Percentiles rank a stretch among this genome's conserved stretches.
phyloP scores from a whole-genome alignment of 2,797 vertebrate genomes.

The Onychomys leucogaster region DNA sequence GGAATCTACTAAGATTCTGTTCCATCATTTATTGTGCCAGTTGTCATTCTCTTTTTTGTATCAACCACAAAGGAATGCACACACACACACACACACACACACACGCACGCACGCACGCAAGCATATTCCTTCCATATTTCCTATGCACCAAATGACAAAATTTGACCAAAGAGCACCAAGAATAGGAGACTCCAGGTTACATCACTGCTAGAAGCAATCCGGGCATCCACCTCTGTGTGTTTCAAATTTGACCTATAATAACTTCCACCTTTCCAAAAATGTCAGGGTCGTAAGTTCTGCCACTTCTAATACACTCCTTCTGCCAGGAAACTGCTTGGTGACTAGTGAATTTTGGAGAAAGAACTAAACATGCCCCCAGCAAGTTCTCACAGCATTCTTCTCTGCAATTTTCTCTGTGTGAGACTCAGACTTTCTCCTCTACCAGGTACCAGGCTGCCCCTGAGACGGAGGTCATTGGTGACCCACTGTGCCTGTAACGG shows the following conservation, averaged over 20 bases:
- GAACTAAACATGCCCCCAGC: neutral
- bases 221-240: neutral
- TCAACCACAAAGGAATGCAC: neutral
- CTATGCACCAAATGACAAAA: conserved; percentile 43
- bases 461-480: neutral
- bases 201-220: neutral
- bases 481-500: neutral
- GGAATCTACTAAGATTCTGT: conserved; percentile 27
- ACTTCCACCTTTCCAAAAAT: neutral
- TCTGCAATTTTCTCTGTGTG: neutral
- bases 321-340: neutral
- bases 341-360: neutral
- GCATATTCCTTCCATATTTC: conserved; percentile 27
- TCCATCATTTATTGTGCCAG: neutral
- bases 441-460: neutral
- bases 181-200: neutral
- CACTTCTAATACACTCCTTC: neutral
- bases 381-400: neutral
- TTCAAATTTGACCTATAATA: conserved; percentile 23
- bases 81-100: neutral
- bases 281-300: neutral
- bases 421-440: neutral
- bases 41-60: conserved; percentile 37
- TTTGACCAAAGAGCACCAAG: neutral
- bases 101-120: neutral